These are phyloP conservation scores for Ammodytes dubius DNA, from an alignment of 2,113 vertebrate genomes.

Conservation along the genomic window DNA sequence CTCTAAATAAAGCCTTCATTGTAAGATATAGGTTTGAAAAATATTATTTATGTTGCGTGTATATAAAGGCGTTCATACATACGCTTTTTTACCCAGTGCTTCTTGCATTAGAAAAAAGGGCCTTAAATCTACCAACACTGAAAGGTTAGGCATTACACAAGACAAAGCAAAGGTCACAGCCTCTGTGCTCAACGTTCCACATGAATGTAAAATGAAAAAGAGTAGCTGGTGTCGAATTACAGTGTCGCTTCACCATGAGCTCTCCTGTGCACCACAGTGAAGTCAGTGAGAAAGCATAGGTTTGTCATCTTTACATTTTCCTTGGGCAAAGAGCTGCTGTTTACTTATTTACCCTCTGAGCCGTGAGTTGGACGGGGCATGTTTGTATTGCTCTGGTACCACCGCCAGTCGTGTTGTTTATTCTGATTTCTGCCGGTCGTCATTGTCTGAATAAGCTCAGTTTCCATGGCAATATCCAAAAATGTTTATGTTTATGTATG, in stretches of 20 bases:
- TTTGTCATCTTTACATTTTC: conserved; percentile 21
- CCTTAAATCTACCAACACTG: not conserved
- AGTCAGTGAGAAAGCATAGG: not conserved
- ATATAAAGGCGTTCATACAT: no score
- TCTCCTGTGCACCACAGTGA: not conserved
- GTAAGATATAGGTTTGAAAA: not conserved
- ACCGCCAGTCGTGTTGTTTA: not conserved
- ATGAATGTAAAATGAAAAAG: not conserved
- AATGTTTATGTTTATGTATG: conserved; percentile 56
- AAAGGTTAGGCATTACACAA: not conserved
- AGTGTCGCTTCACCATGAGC: not conserved
- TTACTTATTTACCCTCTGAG: not conserved
- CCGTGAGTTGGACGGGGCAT: not conserved
- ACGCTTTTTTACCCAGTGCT: no score
- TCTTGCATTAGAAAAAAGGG: not conserved
- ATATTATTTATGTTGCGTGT: no score
- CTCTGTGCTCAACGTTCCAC: not conserved
- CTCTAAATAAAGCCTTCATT: not conserved
- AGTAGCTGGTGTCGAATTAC: not conserved
- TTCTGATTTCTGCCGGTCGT: conserved; percentile 20
- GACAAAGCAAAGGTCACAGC: not conserved
- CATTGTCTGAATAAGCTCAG: conserved; percentile 43
- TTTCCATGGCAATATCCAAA: conserved; percentile 68
- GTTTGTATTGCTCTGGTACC: not conserved
- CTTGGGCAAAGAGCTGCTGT: conserved; percentile 7